These are phyloP conservation scores for Dromius quadrimaculatus DNA, from an alignment of 2,888 invertebrate genomes.

Conservation along the genomic window DNA sequence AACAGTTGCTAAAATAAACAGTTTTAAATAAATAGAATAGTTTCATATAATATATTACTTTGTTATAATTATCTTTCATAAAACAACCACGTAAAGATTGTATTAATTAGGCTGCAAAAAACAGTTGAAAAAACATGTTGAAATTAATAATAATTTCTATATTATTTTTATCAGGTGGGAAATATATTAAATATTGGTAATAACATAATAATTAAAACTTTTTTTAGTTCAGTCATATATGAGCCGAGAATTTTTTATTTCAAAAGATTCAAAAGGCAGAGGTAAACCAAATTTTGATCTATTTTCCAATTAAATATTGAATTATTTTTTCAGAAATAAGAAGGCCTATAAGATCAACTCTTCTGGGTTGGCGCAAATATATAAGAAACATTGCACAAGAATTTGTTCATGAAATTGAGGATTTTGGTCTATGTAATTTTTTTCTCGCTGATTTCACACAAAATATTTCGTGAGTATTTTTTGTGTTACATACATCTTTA, in stretches of 20 bases:
- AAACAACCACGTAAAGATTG: background rate
- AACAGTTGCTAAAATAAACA: too few species aligned
- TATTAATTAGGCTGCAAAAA: background rate
- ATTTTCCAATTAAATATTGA: background rate
- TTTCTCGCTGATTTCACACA: constrained; percentile 22
- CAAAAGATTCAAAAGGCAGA: background rate
- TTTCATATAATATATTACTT: background rate
- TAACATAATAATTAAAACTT: background rate
- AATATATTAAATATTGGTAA: background rate
- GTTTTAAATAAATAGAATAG: too few species aligned
- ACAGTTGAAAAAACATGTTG: background rate
- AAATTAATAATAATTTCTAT: constrained; percentile 6
- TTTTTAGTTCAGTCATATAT: constrained; percentile 13
- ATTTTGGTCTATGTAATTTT: constrained; percentile 38
- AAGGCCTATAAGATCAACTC: constrained; percentile 1
- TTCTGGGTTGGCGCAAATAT: constrained; percentile 31
- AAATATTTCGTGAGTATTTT: constrained; percentile 41
- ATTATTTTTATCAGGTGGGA: background rate
- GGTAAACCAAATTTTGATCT: constrained; percentile 2
- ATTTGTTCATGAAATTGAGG: constrained; percentile 38
- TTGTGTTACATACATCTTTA: too few species aligned
- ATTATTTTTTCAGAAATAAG: constrained; percentile 4
- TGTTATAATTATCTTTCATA: background rate
- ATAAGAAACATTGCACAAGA: constrained; percentile 33
- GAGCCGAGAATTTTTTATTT: constrained; percentile 8